Conservation (phyloP, 2,888 invertebrate genomes). For the Dryococelus australis region DNA sequence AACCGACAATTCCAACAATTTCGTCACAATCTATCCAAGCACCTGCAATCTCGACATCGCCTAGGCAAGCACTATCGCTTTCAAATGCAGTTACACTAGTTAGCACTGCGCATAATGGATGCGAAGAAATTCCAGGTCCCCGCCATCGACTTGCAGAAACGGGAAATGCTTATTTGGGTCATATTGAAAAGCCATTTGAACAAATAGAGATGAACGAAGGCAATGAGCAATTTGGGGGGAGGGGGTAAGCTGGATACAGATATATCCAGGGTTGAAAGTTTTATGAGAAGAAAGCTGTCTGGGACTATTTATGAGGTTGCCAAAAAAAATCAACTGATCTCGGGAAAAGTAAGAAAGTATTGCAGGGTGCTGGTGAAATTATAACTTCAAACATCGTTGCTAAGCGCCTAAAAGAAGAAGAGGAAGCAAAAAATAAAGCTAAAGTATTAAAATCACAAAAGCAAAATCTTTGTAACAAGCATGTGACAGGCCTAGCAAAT, state of each 20-base stretch:
- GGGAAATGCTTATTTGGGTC: neutral
- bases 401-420: neutral
- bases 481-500: too few species aligned
- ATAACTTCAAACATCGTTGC: neutral
- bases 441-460: neutral
- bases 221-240: neutral
- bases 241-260: neutral
- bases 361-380: conserved; percentile 17
- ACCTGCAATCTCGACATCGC: too few species aligned
- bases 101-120: too few species aligned
- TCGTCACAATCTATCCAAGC: too few species aligned
- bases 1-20: too few species aligned
- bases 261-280: neutral
- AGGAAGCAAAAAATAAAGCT: neutral
- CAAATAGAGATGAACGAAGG: neutral
- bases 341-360: conserved; percentile 18
- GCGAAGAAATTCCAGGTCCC: neutral
- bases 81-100: too few species aligned
- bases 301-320: neutral
- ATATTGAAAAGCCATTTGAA: neutral
- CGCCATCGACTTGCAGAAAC: conserved; percentile 2
- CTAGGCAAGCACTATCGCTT: too few species aligned
- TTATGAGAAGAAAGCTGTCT: neutral
- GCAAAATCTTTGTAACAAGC: neutral
- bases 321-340: conserved; percentile 2